Evolutionary conservation across 1,140 invertebrate species (phyloP).

Genomic region (Ooceraea biroi): DNA sequence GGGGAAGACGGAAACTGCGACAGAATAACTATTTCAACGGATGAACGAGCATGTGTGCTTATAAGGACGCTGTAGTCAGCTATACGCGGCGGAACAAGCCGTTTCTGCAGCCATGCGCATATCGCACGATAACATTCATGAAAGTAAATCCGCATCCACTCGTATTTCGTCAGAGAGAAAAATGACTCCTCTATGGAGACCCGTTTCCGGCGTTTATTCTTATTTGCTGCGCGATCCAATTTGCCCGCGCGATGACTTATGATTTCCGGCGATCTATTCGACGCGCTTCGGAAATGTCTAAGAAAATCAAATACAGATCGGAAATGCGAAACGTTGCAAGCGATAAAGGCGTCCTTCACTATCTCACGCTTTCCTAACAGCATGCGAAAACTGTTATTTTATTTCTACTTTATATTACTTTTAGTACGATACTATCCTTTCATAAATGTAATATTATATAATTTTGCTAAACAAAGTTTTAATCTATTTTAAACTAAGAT

Average conservation of each 20-base stretch:
- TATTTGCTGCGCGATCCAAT: constrained; percentile 52
- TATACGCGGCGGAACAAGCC: constrained; percentile 5
- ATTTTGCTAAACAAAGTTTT: neutral
- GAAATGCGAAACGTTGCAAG: neutral
- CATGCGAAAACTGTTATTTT: neutral
- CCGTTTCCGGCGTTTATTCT: constrained; percentile 46
- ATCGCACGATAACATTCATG: neutral
- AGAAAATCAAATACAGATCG: neutral
- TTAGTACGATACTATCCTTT: neutral
- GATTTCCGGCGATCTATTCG: constrained; percentile 51
- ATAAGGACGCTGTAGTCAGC: constrained; percentile 17
- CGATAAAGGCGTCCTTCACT: neutral
- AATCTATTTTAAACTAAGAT: neutral
- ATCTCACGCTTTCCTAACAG: neutral
- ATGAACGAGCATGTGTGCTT: constrained; percentile 39
- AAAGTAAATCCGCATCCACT: constrained; percentile 45
- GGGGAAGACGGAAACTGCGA: neutral
- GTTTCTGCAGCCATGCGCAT: constrained; percentile 41
- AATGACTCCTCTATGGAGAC: constrained; percentile 21
- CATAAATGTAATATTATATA: neutral
- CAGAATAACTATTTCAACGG: constrained; percentile 36
- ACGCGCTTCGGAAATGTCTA: constrained; percentile 10
- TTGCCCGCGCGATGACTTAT: constrained; percentile 46
- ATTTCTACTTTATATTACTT: neutral
- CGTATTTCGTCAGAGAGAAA: constrained; percentile 13